phyloP scores from a whole-genome alignment of 1,140 invertebrate genomes.

The Leguminivora glycinivorella region DNA sequence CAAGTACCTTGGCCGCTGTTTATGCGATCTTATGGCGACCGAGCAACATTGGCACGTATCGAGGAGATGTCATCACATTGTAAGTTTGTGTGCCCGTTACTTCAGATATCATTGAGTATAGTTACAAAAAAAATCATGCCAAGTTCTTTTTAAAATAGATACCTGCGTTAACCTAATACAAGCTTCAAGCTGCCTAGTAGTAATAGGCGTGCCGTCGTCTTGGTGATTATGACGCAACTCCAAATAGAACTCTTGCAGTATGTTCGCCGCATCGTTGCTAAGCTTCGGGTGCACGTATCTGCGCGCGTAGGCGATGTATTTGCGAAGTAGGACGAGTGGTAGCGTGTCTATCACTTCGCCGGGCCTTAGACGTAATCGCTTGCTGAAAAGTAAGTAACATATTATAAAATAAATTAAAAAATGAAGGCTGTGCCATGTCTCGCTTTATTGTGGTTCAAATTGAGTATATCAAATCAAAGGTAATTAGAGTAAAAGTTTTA shows the following conservation, averaged over 20 bases:
- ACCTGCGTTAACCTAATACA: conserved; percentile 92
- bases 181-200: conserved; percentile 92
- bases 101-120: too few species aligned
- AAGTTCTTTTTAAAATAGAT: conserved; percentile 30
- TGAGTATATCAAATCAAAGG: too few species aligned
- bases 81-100: too few species aligned
- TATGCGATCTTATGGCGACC: too few species aligned
- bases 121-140: not conserved
- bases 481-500: not conserved
- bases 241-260: conserved; percentile 91
- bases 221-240: conserved; percentile 86
- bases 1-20: too few species aligned
- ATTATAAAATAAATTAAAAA: not conserved
- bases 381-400: conserved; percentile 67
- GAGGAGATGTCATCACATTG: too few species aligned
- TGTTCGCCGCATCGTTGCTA: conserved; percentile 83
- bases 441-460: not conserved
- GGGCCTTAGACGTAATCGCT: conserved; percentile 82
- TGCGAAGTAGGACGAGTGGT: conserved; percentile 87
- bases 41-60: too few species aligned
- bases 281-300: conserved; percentile 93
- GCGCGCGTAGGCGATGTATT: conserved; percentile 95
- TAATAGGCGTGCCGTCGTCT: conserved; percentile 83
- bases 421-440: not conserved
- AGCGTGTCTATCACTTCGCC: conserved; percentile 85